Base-by-base conservation (phyloP, 2,888 invertebrate genomes). In the Chymomyza procnemis region DNA sequence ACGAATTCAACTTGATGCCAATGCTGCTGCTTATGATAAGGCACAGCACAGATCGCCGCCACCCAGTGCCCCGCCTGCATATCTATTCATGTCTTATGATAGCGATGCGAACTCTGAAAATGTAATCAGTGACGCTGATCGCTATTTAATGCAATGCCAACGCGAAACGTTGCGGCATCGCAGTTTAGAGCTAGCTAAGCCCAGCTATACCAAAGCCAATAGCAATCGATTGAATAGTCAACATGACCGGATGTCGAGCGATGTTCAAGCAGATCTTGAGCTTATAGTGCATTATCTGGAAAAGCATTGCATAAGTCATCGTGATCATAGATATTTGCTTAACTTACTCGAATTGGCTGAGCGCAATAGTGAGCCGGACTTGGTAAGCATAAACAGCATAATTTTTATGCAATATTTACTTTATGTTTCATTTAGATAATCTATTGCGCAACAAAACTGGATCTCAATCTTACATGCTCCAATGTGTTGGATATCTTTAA, bases 401-500 rank as follows among this genome's bases (percentile, higher is more conserved):
- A n/a, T n/a, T 18, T 19, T 1, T 2, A 16, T 19, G 19, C 8
- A 50, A 50, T 2, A 18, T 18, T 26, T 26, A 4, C 26, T 26
- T 26, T 26, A 26, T 1, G 8, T 26, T 50, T n/a, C 3, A 14
- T 8, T 1, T 58, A 89, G 89, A 85, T 89, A 18, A 91, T 90
- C 41, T 89, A 90, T 69, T 91, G 91, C 73, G 90, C 91, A 64
- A 89, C 90, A 61, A 91, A 91, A 78, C 81, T 91, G 62, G 91
- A 91, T 82, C 79, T 90, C 60, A 89, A 90, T 69, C 80, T 91
- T 48, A 89, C 90, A 64, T 88, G 90, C 73, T 87, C 89, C 63
- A 91, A 90, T 58, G 91, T 90, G 2, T 66, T 91, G 73, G 91
- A 91, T 70, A 88, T 91, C 34, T 91, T 89, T 54, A 89, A 90